phyloP scores from a whole-genome alignment of 2,797 vertebrate genomes.

The Pangasius macronema region DNA sequence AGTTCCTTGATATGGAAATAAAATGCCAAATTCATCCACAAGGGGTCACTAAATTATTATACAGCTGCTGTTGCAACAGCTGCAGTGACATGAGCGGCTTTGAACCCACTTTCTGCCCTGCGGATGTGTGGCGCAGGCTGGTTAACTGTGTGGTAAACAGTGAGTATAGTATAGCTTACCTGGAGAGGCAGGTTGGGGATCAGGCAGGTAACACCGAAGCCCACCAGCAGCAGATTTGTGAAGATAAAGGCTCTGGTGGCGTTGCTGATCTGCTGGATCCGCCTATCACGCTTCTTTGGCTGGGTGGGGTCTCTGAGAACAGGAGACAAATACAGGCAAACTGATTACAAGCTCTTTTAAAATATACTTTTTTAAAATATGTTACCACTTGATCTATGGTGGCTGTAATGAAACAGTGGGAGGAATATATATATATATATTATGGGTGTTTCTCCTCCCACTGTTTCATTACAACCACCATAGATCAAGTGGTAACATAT shows the following conservation, averaged over 20 bases:
- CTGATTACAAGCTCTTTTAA: neutral
- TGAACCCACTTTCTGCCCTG: conserved; percentile 54
- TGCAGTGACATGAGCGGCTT: conserved; percentile 47
- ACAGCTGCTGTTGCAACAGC: conserved; percentile 20
- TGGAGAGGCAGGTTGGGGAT: conserved; percentile 86
- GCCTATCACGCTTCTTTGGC: conserved; percentile 82
- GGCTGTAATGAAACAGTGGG: neutral
- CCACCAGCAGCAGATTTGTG: conserved; percentile 91
- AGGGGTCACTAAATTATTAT: conserved; percentile 57
- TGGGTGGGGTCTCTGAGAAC: conserved; percentile 80
- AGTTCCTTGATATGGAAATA: conserved; percentile 37
- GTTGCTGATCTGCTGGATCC: conserved; percentile 92
- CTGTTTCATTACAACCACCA: no score
- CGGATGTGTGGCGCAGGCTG: conserved; percentile 8
- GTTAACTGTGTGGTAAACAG: conserved; percentile 62
- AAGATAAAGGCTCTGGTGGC: conserved; percentile 92
- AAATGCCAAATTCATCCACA: conserved; percentile 53
- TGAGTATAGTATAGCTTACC: conserved; percentile 81
- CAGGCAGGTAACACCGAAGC: conserved; percentile 90
- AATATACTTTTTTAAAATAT: neutral
- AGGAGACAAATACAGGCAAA: conserved; percentile 3
- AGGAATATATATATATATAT: neutral
- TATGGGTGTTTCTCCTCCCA: no score
- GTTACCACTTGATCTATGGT: neutral
- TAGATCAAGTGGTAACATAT: no score